These are phyloP conservation scores for Alectura lathami DNA, from an alignment of 2,113 vertebrate genomes.

Conservation along the genomic window DNA sequence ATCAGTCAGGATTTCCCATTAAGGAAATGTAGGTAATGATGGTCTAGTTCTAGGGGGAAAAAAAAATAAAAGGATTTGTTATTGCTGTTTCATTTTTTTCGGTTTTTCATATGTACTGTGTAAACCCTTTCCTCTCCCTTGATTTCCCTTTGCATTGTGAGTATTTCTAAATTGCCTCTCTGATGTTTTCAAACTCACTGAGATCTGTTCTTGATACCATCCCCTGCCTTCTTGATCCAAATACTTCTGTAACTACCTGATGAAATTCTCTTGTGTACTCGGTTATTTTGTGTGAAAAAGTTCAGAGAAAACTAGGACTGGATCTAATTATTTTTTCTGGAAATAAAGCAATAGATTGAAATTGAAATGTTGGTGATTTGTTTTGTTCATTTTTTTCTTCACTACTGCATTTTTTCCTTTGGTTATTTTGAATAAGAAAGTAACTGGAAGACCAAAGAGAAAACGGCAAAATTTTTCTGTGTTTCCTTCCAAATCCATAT, in stretches of 20 bases:
- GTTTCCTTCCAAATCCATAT: neutral
- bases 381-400: neutral
- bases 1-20: neutral
- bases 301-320: neutral
- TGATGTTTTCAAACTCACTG: neutral
- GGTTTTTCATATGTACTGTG: neutral
- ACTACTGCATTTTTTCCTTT: neutral
- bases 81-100: rapidly evolving
- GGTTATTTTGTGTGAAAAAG: neutral
- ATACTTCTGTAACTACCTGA: neutral
- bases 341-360: neutral
- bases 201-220: neutral
- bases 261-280: neutral
- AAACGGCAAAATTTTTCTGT: neutral
- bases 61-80: neutral
- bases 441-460: neutral
- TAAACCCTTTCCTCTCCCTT: neutral
- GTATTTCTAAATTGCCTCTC: neutral
- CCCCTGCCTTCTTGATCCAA: neutral
- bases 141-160: neutral
- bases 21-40: neutral
- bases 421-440: neutral
- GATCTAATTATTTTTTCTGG: neutral
- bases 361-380: neutral
- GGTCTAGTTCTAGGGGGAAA: neutral